Base-by-base conservation (phyloP, 2,797 vertebrate genomes). In the Sebastes steindachneri region DNA sequence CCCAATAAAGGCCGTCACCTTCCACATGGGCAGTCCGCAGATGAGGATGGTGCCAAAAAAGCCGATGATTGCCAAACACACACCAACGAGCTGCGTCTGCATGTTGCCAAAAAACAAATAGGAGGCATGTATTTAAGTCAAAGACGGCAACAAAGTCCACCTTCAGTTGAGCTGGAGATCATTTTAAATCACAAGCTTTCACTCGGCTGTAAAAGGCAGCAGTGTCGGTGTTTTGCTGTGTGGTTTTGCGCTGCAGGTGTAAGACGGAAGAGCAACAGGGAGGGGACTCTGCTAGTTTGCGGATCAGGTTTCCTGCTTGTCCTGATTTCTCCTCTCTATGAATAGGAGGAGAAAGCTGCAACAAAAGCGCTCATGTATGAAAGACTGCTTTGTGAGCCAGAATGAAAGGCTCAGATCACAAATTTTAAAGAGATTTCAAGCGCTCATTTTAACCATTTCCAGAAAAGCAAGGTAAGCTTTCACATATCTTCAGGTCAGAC, bases 11-110 rank as follows among this genome's bases (percentile, higher is more conserved):
- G 96, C 92, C 0, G 95, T 82, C 82, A 96, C 89, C 71, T 96
- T 94, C 96, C 96, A 96, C 91, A 95, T 94, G 1, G 96, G 96
- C 33, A 96, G 88, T 9, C 71, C 93, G 7, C 94, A 95, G 84
- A 95, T 91, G 0, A 96, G 82, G 65, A 95, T 92, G 31, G 92
- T 95, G 29, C 96, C 96, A 19, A 95, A 73, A 41, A 96, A 92
- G 12, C 96, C 96, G 3, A 96, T 2, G 12, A 95, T 23, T 14
- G 93, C 93, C 88, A 96, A 79, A 66, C 77, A 68, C 29, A 93
- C n/a, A 29, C 92, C 95, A 54, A 94, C 73, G 0, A 96, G 26
- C 78, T 96, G 95, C 26, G 89, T 91, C 59, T 55, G 58, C 95
- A 96, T 96, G 25, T 35, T 89, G 45, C 62, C 26, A 31, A 66